phyloP scores from a whole-genome alignment of 2,888 invertebrate species.

The Antheraea assamensis region DNA sequence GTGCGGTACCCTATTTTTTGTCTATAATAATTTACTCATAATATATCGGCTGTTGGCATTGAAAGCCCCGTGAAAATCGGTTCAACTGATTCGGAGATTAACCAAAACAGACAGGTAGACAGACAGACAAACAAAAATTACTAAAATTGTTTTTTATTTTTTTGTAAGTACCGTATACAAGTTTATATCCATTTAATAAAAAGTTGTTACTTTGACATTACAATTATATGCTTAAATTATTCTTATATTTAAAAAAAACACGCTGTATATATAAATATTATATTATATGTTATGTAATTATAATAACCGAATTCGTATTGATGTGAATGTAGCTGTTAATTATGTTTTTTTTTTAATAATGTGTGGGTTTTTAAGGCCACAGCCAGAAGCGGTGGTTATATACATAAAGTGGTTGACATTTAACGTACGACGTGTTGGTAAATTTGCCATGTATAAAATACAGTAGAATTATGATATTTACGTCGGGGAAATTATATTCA shows the following conservation, averaged over 20 bases:
- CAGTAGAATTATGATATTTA: neutral
- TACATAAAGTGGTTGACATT: constrained; percentile 1
- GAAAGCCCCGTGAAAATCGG: no score
- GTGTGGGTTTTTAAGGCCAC: constrained; percentile 7
- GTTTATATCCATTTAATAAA: no score
- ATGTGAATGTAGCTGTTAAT: neutral
- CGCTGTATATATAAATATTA: neutral
- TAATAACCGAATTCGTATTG: neutral
- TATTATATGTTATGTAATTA: neutral
- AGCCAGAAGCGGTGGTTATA: neutral
- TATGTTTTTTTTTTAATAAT: neutral
- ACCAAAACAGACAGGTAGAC: no score
- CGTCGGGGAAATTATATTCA: neutral
- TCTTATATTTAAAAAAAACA: neutral
- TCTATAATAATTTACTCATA: no score
- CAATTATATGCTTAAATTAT: neutral
- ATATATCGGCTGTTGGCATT: no score
- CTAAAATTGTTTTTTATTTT: no score
- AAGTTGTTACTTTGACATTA: no score
- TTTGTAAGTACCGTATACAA: no score
- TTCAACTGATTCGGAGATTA: no score
- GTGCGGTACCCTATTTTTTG: no score
- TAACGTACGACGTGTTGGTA: neutral
- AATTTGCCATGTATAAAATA: neutral
- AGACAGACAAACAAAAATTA: no score